Evolutionary conservation across 1,140 invertebrate species (phyloP).

Genomic region (Conus ventricosus): DNA sequence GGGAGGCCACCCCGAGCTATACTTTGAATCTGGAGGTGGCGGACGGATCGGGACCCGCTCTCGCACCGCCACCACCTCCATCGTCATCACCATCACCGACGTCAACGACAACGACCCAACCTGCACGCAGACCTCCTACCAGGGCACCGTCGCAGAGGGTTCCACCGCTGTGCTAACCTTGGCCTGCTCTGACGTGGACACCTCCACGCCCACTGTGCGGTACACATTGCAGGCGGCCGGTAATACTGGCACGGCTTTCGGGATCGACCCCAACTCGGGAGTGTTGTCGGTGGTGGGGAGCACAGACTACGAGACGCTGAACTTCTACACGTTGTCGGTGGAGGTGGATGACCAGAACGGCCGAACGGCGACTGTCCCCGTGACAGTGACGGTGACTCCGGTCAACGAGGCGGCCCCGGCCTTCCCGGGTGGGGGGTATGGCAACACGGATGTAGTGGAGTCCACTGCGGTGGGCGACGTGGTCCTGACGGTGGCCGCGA

Average conservation of each 20-base stretch:
- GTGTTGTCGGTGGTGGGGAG: conserved; percentile 32
- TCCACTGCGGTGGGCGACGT: conserved; percentile 28
- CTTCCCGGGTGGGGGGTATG: conserved; percentile 74
- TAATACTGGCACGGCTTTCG: conserved; percentile 30
- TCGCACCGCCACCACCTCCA: conserved; percentile 43
- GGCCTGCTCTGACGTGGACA: conserved; percentile 50
- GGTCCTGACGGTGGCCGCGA: conserved; percentile 52
- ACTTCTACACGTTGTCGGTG: conserved; percentile 73
- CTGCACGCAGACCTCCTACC: conserved; percentile 38
- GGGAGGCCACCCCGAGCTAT: conserved; percentile 38
- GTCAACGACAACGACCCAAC: conserved; percentile 57
- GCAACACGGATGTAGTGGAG: conserved; percentile 45
- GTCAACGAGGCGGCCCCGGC: conserved; percentile 89
- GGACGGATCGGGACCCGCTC: conserved; percentile 36
- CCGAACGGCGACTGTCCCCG: conserved; percentile 23
- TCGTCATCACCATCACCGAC: conserved; percentile 52
- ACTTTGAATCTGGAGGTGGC: conserved; percentile 44
- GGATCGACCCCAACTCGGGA: conserved; percentile 38
- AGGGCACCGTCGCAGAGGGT: conserved; percentile 43
- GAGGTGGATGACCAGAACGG: conserved; percentile 38
- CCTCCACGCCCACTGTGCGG: conserved; percentile 34
- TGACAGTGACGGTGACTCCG: conserved; percentile 80
- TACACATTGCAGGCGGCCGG: conserved; percentile 48
- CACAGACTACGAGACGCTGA: conserved; percentile 50
- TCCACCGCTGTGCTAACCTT: conserved; percentile 40